These are phyloP conservation scores for Apis mellifera DNA, from an alignment of 1,140 invertebrate species.

Conservation along the genomic window DNA sequence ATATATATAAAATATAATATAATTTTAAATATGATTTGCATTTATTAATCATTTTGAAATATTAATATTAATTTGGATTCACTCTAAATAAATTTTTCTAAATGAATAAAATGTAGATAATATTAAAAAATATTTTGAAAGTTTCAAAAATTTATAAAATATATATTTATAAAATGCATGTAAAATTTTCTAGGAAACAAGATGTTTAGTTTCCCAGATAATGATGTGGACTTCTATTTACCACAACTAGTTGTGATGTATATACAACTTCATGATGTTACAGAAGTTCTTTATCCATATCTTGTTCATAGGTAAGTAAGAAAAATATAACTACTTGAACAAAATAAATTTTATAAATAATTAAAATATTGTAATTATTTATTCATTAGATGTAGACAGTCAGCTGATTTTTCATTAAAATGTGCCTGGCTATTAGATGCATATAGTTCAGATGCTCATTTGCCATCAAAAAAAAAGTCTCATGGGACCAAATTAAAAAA, in stretches of 20 bases:
- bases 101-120: not conserved
- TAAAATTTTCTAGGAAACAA: conserved; percentile 88
- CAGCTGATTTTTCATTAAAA: conserved; percentile 96
- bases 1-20: too few relatives aligned
- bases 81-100: too few relatives aligned
- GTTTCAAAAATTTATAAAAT: too few relatives aligned
- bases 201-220: conserved; percentile 96
- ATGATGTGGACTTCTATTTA: conserved; percentile 98
- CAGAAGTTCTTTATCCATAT: conserved; percentile 97
- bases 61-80: not conserved
- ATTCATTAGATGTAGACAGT: conserved; percentile 91
- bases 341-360: not conserved
- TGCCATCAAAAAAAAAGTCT: conserved; percentile 90
- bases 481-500: conserved; percentile 93
- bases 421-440: conserved; percentile 98
- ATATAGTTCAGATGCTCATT: conserved; percentile 90
- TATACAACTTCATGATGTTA: conserved; percentile 97
- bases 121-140: not conserved
- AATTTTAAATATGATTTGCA: not conserved
- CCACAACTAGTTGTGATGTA: conserved; percentile 99
- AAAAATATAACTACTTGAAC: not conserved
- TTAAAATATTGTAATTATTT: not conserved
- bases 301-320: conserved; percentile 90
- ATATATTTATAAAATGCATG: conserved; percentile 17
- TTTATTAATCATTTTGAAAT: not conserved